A percentile compares a stretch with the other conserved stretches of the same genome.
These are phyloP conservation scores for Delphinapterus leucas DNA, from an alignment of 2,113 vertebrate species.

Conservation along the genomic window DNA sequence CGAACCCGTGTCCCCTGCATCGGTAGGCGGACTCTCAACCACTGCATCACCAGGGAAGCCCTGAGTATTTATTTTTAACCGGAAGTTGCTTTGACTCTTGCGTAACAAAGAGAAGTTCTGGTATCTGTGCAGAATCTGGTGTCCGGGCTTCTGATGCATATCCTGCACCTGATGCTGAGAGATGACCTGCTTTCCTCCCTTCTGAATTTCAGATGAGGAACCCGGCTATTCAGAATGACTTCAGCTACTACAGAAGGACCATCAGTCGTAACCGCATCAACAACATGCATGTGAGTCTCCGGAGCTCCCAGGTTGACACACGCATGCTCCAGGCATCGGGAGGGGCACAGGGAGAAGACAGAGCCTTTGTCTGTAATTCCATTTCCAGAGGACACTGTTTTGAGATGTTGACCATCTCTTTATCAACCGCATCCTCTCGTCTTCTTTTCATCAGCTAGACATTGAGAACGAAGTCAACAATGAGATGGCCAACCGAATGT, in stretches of 20 bases:
- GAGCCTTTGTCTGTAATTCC: not conserved
- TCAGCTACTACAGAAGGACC: conserved; percentile 97
- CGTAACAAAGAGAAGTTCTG: not conserved
- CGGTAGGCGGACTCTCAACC: too few species aligned
- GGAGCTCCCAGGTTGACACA: not conserved
- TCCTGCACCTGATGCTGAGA: not conserved
- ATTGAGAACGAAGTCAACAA: conserved; percentile 99
- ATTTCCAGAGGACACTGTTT: not conserved
- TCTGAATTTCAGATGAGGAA: conserved; percentile 92
- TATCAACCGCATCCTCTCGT: conserved; percentile 42
- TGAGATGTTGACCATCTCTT: not conserved
- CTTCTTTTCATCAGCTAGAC: conserved; percentile 87
- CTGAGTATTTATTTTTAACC: not conserved
- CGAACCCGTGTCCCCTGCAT: too few species aligned
- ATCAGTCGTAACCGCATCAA: conserved; percentile 98
- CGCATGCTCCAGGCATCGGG: not conserved
- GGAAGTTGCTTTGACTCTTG: not conserved
- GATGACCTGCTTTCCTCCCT: not conserved
- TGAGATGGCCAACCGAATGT: conserved; percentile 99
- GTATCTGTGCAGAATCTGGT: not conserved
- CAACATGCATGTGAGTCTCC: conserved; percentile 96
- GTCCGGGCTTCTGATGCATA: accelerated
- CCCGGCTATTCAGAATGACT: conserved; percentile 98
- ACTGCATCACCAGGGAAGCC: not conserved
- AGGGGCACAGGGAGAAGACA: not conserved